Percentiles rank a stretch among this genome's conserved stretches.
Conservation (phyloP, 1,140 invertebrate genomes). For the Drosophila setifemur region DNA sequence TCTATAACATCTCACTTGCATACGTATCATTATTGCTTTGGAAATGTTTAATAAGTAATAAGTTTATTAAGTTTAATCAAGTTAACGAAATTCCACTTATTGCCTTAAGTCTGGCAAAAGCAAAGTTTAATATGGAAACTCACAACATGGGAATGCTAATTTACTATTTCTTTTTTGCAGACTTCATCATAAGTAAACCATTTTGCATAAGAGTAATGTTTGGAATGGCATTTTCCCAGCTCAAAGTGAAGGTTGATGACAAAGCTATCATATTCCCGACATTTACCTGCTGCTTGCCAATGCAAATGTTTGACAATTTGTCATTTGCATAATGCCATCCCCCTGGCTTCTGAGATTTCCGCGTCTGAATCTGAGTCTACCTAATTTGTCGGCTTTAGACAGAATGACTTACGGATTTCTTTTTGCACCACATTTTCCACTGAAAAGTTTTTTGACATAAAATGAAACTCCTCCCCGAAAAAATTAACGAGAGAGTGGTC, state of each 20-base stretch:
- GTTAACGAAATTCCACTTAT: not conserved
- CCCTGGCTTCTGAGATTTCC: slow-evolving; percentile 29
- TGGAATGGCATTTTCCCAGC: slow-evolving; percentile 35
- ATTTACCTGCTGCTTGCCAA: slow-evolving; percentile 49
- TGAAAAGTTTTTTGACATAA: not conserved
- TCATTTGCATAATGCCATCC: slow-evolving; percentile 66
- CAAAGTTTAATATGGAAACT: not conserved
- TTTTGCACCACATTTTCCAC: not conserved
- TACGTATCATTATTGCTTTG: no score
- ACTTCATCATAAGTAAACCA: slow-evolving; percentile 4
- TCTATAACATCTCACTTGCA: no score
- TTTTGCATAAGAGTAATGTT: slow-evolving; percentile 34
- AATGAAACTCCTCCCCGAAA: slow-evolving; percentile 29
- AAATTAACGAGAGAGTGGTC: slow-evolving; percentile 21
- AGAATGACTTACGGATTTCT: slow-evolving; percentile 29
- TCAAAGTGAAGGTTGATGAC: slow-evolving; percentile 17
- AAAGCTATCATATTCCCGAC: not conserved
- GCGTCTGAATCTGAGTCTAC: slow-evolving; percentile 15
- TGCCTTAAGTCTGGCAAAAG: not conserved
- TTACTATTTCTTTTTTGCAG: slow-evolving; percentile 19
- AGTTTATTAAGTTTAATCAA: not conserved
- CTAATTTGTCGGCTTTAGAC: slow-evolving; percentile 38
- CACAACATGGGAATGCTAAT: slow-evolving; percentile 22
- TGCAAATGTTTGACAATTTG: slow-evolving; percentile 53
- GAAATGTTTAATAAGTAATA: no score